Evolutionary conservation across 1,140 invertebrate genomes (phyloP), one percentile per base, ranked within the genome.

Genomic region (Paracyclopina nana): DNA sequence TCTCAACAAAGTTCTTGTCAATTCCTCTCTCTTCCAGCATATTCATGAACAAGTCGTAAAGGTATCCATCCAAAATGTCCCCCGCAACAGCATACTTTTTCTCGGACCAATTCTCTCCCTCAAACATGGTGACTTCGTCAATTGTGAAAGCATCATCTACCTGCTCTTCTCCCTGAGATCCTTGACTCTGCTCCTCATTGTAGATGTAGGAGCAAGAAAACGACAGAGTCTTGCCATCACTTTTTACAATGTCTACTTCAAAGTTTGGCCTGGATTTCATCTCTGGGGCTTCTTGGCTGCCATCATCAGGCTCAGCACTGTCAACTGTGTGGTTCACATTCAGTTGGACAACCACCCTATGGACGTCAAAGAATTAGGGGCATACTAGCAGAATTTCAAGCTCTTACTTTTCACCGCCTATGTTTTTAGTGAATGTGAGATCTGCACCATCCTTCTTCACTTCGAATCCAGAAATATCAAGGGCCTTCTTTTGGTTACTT

Each of bases 301-400:
- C 70, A 62, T 80, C 78, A 44, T 78, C 73, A 46, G 72, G 69
- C 42, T 65, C 65, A 30, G 56, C 56, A 12, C 79, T 69, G 61
- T 88, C 82, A 0, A 91, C 83, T 2, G 83, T 82, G 61, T 90
- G 82, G 60, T 90, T 91, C 1, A 92, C 78, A 63, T 88, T 90
- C 57, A 88, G 79, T 46, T 68, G 77, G 42, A 87, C 71, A 43
- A 67, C 70, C 54, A 91, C 76, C 80, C 45, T 48, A 44, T n/a
- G n/a, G n/a, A n/a, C n/a, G n/a, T n/a, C n/a, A n/a, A n/a, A n/a
- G n/a, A 18, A 44, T n/a, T n/a, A n/a, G n/a, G n/a, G n/a, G n/a
- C n/a, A n/a, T n/a, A n/a, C n/a, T n/a, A n/a, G n/a, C n/a, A n/a
- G n/a, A n/a, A n/a, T n/a, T n/a, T n/a, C n/a, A n/a, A n/a, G n/a